Evolutionary conservation across 1,140 invertebrate species (phyloP).

Genomic region (Dolichoris vasculosae): DNA sequence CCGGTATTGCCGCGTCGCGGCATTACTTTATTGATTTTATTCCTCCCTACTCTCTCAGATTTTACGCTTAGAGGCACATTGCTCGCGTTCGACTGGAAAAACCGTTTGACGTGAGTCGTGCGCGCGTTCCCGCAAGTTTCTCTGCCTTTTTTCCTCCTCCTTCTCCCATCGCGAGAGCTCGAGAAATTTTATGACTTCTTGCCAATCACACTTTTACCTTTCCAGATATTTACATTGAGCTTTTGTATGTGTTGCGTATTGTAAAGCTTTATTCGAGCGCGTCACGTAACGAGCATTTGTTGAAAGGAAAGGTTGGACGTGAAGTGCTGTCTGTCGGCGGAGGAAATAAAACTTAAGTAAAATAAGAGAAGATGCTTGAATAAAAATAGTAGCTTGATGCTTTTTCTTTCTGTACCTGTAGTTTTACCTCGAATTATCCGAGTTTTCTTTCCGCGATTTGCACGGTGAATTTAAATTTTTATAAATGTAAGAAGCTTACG

Average conservation of each 20-base stretch:
- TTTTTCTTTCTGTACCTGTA: not conserved
- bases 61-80: conserved; percentile 23
- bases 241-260: not conserved
- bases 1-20: conserved; percentile 2
- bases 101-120: conserved; percentile 26
- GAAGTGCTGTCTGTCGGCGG: not conserved
- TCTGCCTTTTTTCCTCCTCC: conserved; percentile 6
- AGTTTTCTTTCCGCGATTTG: not conserved
- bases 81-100: conserved; percentile 34
- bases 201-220: not conserved
- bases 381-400: not conserved
- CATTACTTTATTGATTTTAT: conserved; percentile 48
- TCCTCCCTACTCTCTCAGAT: conserved; percentile 18
- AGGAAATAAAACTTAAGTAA: not conserved
- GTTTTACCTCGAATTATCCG: not conserved
- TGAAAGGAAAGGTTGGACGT: not conserved
- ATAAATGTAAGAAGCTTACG: not conserved
- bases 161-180: conserved; percentile 2
- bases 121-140: not conserved
- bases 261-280: not conserved
- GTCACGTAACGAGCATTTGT: not conserved
- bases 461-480: not conserved
- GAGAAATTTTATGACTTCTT: conserved; percentile 29
- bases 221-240: not conserved
- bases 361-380: not conserved